Percentiles rank a stretch among this genome's conserved stretches.
phyloP scores from a whole-genome alignment of 2,113 vertebrate species.

The Stegostoma tigrinum region DNA sequence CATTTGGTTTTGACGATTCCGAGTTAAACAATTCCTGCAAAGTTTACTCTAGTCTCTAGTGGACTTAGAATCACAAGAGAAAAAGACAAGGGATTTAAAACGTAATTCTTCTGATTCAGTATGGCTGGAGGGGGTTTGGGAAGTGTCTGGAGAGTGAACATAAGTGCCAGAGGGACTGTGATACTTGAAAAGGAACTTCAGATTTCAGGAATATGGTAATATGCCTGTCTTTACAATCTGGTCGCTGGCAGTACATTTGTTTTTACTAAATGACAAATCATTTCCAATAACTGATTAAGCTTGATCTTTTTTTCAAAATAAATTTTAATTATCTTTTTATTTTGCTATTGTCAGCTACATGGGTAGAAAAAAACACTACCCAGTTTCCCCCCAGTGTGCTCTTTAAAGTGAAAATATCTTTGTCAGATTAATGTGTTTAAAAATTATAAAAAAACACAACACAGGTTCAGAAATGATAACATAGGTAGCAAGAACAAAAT shows the following conservation, averaged over 20 bases:
- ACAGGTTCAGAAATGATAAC: background rate
- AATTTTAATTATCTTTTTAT: background rate
- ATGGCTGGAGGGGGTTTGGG: background rate
- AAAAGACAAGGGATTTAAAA: background rate
- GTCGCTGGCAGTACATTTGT: background rate
- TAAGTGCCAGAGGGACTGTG: background rate
- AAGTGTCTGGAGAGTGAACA: no score
- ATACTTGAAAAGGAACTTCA: background rate
- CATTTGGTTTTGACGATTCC: background rate
- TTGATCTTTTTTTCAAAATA: background rate
- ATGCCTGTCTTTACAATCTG: background rate
- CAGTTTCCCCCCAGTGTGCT: background rate
- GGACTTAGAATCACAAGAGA: background rate
- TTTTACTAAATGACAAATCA: background rate
- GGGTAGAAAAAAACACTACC: background rate
- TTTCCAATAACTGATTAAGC: slow-evolving; percentile 19
- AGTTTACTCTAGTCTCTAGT: background rate
- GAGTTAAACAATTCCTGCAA: slow-evolving; percentile 1
- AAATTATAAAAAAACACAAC: background rate
- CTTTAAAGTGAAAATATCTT: background rate
- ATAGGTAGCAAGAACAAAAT: background rate
- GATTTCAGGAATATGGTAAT: slow-evolving; percentile 6
- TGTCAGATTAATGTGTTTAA: background rate
- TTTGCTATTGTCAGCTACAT: slow-evolving; percentile 16
- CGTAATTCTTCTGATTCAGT: background rate